Evolutionary conservation across 2,888 invertebrate genomes (phyloP), one percentile per base, ranked within the genome.

Genomic region (Aporophyla lueneburgensis): DNA sequence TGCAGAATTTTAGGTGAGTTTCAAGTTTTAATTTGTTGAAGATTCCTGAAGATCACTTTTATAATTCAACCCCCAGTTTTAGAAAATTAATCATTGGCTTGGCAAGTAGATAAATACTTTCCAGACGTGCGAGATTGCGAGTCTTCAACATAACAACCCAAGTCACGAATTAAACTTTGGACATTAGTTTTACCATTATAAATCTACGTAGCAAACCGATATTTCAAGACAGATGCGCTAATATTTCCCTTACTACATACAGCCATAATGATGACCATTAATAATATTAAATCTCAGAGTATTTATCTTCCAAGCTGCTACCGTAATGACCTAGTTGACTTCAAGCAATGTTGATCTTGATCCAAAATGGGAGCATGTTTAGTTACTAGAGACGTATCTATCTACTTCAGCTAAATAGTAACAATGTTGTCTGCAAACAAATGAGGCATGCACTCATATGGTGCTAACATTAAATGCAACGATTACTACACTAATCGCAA

Each of bases 1-100:
- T 97, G 96, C 97, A 97, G 90, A 97, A 96, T 92, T 97, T 96
- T 94, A 97, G 97, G 97, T 97, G 84, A 89, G 93, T 56, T 49
- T 14, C 4, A 51, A 63, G 27, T 24, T 58, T 9, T 56, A 12
- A 5, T 53, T 14, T 40, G 10, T 21, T 27, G 1, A 43, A 46
- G 2, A 43, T 79, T 46, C 70, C 19, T 33, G 5, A 1, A 53
- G 5, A 10, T 49, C 5, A 40, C 10, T 49, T 49, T 24, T 46
- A 40, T 40, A 21, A 7, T n/a, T 24, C 7, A 72, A 72, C 3
- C 27, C 7, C 0, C 5, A 21, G 3, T 65, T 70, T 12, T 33
- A 21, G 21, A 12, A 67, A 66, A 21, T 16, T 6, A 27, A 66
- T n/a, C 7, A 66, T 33, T 46, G 21, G 24, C 7, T 19, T 24